Percentiles rank a stretch among this genome's conserved stretches.
Conservation (phyloP, 2,113 vertebrate genomes). For the Penelope pileata region DNA sequence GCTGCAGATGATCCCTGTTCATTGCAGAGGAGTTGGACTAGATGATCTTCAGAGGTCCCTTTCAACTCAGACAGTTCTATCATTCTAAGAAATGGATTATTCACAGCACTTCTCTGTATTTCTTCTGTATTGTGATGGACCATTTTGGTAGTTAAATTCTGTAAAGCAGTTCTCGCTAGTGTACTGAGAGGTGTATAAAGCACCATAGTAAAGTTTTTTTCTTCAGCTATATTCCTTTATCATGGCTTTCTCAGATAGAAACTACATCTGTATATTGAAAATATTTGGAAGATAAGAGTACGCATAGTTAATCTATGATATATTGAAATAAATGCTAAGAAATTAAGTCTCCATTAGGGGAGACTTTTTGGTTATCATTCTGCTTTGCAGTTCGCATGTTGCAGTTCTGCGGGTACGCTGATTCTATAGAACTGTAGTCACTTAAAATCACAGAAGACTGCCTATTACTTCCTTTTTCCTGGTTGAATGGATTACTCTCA, state of each 20-base stretch:
- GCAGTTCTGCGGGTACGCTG: background rate
- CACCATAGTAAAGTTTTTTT: rapidly evolving
- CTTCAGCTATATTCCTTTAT: background rate
- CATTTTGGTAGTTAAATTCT: background rate
- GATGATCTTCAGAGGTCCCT: too few species aligned
- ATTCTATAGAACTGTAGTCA: background rate
- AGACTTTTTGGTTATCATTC: background rate
- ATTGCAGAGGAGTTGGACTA: too few species aligned
- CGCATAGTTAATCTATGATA: background rate
- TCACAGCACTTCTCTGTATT: background rate
- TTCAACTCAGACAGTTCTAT: too few species aligned
- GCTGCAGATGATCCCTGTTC: too few species aligned
- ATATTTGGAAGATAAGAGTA: background rate
- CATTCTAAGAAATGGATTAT: background rate
- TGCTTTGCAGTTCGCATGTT: background rate
- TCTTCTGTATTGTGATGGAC: background rate
- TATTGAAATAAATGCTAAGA: background rate
- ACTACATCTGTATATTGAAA: background rate
- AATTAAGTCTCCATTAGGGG: background rate
- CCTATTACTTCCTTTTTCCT: background rate
- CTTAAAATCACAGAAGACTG: background rate
- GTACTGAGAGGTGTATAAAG: background rate
- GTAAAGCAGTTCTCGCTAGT: rapidly evolving
- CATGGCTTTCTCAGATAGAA: background rate
- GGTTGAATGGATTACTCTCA: background rate